Base-by-base conservation (phyloP, 2,888 invertebrate species). In the Eudasyphora cyanicolor region DNA sequence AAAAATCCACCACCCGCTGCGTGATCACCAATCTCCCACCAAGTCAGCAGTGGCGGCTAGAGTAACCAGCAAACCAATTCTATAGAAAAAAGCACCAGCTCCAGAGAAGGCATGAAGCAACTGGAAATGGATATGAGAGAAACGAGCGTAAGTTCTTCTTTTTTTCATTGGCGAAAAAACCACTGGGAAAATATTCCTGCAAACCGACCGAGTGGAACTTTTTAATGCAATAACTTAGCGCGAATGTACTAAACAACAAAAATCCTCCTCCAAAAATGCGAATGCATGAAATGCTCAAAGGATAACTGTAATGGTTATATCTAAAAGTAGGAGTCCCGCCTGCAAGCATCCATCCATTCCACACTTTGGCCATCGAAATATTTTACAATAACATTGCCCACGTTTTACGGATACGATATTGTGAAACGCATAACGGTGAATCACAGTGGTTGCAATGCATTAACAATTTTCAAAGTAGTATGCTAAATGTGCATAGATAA, bases 161-260 rank as follows among this genome's bases (percentile, higher is more conserved):
- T n/a, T n/a, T n/a, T n/a, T n/a, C n/a, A n/a, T n/a, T n/a, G n/a
- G n/a, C 57, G 54, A 14, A 57, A 83, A 70, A 81, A 76, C 77
- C 75, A 81, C 75, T 74, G 70, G 17, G 76, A 80, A 67, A 75
- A 78, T 74, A 71, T 71, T 76, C 64, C 60, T 60, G 64, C 80
- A 71, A 75, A 38, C 51, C 83, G 78, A 78, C 77, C 70, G 74
- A 81, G 75, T 84, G 80, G 67, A 84, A 81, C 81, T 76, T 78
- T 75, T 78, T 84, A 84, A 84, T 84, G 78, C 83, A 78, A 84
- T 84, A 84, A 83, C 77, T 77, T 80, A 80, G 78, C 80, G 78
- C 80, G 70, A 81, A 74, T 71, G 51, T 49, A 29, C 60, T 60
- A 80, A 78, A 81, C 67, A 82, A 51, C 60, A 78, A 76, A 38